These are phyloP conservation scores for Cotesia typhae DNA, from an alignment of 1,140 invertebrate genomes.

Conservation along the genomic window DNA sequence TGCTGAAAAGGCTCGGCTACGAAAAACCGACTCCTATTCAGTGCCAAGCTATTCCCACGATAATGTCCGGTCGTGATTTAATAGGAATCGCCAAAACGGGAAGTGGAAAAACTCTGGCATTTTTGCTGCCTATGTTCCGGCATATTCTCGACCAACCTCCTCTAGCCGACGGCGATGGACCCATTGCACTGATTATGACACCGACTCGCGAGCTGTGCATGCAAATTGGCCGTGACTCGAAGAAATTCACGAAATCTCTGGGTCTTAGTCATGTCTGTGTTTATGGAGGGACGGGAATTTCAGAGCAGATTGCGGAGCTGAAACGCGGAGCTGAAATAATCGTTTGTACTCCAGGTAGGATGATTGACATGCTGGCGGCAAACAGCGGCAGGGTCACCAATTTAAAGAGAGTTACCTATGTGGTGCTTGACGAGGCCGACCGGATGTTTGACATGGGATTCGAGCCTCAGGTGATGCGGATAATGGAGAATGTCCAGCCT, in stretches of 20 bases:
- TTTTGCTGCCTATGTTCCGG: constrained; percentile 97
- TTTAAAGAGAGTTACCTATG: constrained; percentile 92
- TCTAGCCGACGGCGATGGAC: constrained; percentile 95
- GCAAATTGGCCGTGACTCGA: constrained; percentile 98
- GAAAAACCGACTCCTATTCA: constrained; percentile 99
- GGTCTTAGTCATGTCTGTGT: constrained; percentile 92
- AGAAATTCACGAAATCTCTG: constrained; percentile 92
- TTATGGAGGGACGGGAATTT: constrained; percentile 98
- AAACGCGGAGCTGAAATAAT: constrained; percentile 98
- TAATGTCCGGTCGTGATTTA: constrained; percentile 96
- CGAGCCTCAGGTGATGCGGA: constrained; percentile 97
- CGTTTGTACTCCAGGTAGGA: constrained; percentile 97
- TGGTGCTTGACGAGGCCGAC: constrained; percentile 98
- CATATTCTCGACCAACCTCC: constrained; percentile 95
- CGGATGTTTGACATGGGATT: constrained; percentile 99
- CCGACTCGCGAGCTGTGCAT: constrained; percentile 98
- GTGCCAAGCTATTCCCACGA: constrained; percentile 97
- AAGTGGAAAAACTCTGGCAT: constrained; percentile 98
- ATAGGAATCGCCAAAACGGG: constrained; percentile 99
- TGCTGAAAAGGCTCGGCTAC: constrained; percentile 91
- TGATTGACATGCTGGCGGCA: constrained; percentile 99
- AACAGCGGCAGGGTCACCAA: constrained; percentile 98
- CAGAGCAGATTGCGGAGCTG: constrained; percentile 96
- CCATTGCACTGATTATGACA: constrained; percentile 96
- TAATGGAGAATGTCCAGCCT: constrained; percentile 96